These are phyloP conservation scores for Xenentodon cancila DNA, from an alignment of 2,797 vertebrate species.

Conservation along the genomic window DNA sequence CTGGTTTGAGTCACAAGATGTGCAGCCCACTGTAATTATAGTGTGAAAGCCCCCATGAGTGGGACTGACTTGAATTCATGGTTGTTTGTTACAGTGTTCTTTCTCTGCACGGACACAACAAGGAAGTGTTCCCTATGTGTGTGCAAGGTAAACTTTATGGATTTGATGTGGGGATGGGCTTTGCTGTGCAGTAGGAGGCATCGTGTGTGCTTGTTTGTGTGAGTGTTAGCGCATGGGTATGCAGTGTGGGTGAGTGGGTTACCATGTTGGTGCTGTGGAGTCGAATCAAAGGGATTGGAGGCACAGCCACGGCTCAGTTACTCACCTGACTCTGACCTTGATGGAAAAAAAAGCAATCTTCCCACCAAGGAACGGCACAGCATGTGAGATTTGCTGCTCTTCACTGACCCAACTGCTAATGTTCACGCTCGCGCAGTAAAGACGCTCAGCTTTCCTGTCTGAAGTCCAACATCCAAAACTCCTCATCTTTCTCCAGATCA, in stretches of 20 bases:
- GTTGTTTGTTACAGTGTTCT: slow-evolving; percentile 46
- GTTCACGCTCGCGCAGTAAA: slow-evolving; percentile 44
- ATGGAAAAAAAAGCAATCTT: slow-evolving; percentile 76
- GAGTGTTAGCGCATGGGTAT: slow-evolving; percentile 8
- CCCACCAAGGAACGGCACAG: slow-evolving; percentile 59
- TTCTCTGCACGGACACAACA: slow-evolving; percentile 32
- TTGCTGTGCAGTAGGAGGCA: slow-evolving; percentile 53
- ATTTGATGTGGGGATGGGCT: slow-evolving; percentile 70
- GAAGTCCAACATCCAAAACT: not conserved
- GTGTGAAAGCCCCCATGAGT: slow-evolving; percentile 47
- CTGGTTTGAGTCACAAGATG: slow-evolving; percentile 41
- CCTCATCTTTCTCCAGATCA: slow-evolving; percentile 28
- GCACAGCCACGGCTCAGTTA: slow-evolving; percentile 60
- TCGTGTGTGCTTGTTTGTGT: slow-evolving; percentile 40
- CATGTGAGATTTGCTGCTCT: slow-evolving; percentile 62
- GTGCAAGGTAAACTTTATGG: slow-evolving; percentile 69
- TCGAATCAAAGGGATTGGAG: slow-evolving; percentile 58
- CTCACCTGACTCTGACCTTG: slow-evolving; percentile 79
- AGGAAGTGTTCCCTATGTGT: slow-evolving; percentile 63
- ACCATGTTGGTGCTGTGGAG: slow-evolving; percentile 43
- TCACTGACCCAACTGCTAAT: slow-evolving; percentile 48
- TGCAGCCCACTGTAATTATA: slow-evolving; percentile 60
- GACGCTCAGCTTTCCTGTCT: slow-evolving; percentile 18
- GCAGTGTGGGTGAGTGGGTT: slow-evolving; percentile 17
- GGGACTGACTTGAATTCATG: slow-evolving; percentile 33